A percentile compares a stretch with the other conserved stretches of the same genome.
Conservation (phyloP, 1,140 invertebrate genomes). For the Phthorimaea operculella region DNA sequence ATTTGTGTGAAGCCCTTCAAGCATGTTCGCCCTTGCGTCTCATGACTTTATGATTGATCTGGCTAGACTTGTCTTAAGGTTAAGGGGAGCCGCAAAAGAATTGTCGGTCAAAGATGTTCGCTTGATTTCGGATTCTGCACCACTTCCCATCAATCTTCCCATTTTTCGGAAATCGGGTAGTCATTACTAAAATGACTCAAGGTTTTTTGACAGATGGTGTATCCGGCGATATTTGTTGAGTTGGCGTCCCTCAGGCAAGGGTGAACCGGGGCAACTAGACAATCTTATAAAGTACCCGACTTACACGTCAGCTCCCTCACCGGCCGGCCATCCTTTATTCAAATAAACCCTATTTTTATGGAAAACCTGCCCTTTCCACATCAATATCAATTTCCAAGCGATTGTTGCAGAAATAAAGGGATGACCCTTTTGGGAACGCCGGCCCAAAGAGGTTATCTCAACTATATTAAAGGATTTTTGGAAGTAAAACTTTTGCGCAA, state of each 20-base stretch:
- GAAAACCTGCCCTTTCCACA: constrained; percentile 65
- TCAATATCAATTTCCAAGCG: constrained; percentile 66
- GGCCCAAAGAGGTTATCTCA: constrained; percentile 47
- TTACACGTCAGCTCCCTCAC: constrained; percentile 40
- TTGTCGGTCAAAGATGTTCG: background rate
- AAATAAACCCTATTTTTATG: constrained; percentile 68
- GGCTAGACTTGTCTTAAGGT: no score
- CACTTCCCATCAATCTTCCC: background rate
- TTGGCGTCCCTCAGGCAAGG: constrained; percentile 10
- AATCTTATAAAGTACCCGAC: constrained; percentile 54
- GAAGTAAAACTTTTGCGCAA: constrained; percentile 18
- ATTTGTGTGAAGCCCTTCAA: no score
- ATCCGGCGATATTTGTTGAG: constrained; percentile 2
- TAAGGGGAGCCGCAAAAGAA: no score
- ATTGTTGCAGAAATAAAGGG: constrained; percentile 67
- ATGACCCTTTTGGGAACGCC: constrained; percentile 61
- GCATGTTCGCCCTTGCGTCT: no score
- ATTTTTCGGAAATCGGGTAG: constrained; percentile 6
- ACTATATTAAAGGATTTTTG: constrained; percentile 59
- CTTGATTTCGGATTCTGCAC: background rate
- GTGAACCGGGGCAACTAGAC: constrained; percentile 23
- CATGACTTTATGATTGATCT: no score
- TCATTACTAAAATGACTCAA: constrained; percentile 1
- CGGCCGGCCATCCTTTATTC: constrained; percentile 63
- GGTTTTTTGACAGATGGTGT: constrained; percentile 2